A percentile compares a stretch with the other conserved stretches of the same genome.
Conservation (phyloP, 2,888 invertebrate genomes). For the Tridacna gigas region DNA sequence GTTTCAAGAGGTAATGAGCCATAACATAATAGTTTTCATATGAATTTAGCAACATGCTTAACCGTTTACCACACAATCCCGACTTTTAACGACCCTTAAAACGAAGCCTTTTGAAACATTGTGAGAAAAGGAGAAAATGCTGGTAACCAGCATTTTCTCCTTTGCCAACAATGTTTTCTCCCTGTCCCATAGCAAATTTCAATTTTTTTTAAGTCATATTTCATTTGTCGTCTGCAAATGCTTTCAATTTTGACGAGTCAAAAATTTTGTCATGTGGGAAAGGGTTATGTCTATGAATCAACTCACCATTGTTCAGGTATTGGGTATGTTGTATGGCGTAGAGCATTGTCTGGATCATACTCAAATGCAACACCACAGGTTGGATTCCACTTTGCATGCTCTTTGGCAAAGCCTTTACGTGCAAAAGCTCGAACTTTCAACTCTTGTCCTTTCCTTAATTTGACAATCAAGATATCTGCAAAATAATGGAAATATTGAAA, state of each 20-base stretch:
- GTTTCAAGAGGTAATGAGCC: neutral
- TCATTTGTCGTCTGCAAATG: neutral
- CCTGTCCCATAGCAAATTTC: neutral
- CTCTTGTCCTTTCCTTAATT: conserved; percentile 94
- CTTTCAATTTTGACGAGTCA: neutral
- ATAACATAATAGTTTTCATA: neutral
- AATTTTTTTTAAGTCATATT: neutral
- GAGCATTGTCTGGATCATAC: conserved; percentile 99
- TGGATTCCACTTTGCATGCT: conserved; percentile 99
- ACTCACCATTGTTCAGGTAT: conserved; percentile 97
- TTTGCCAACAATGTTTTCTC: neutral
- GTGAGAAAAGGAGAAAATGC: neutral
- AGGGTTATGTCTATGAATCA: neutral
- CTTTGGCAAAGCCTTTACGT: conserved; percentile 98
- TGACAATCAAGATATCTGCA: conserved; percentile 89
- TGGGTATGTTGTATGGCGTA: conserved; percentile 97
- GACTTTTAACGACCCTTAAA: too few species aligned
- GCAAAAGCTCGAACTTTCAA: conserved; percentile 97
- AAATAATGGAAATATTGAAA: neutral
- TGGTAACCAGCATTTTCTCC: neutral
- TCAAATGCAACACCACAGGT: conserved; percentile 99
- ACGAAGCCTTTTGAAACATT: neutral
- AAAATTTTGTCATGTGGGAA: neutral
- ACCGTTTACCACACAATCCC: neutral
- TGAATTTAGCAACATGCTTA: neutral